Base-by-base conservation (phyloP, 2,888 invertebrate species). In the Beris chalybata region DNA sequence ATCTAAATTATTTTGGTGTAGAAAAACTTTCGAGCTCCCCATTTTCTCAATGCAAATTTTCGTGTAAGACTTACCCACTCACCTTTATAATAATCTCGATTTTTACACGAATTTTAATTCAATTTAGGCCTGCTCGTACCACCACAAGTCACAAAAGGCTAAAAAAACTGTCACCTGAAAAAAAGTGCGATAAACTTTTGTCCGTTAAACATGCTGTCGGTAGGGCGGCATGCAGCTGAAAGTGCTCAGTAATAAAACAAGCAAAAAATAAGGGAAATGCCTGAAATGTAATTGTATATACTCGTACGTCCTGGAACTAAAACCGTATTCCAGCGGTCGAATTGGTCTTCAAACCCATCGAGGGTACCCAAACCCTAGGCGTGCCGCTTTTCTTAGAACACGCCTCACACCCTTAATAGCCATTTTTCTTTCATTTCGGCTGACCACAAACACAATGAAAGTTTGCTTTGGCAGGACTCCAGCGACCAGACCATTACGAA, bases 151-250 rank as follows among this genome's bases (percentile, higher is more conserved):
- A 3, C 22, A 3, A 22, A 22, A 22, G 22, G 22, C 15, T 47
- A 15, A n/a, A 47, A 47, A 47, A 11, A 12, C 6, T 47, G 5
- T 47, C 47, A 47, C 31, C 5, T 31, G 4, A n/a, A 58, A 47
- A 59, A 59, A 59, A 59, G 3, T 32, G 58, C 47, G 11, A 59
- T 45, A 47, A 31, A 48, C 31, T 59, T 59, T 31, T 47, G 45
- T 59, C 30, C 12, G 29, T 13, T 22, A 45, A 59, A 47, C 22
- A 31, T 12, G 31, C 48, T 48, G 29, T 59, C 38, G n/a, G 11
- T n/a, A 47, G 12, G 47, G 1, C n/a, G 13, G 15, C 47, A 47
- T 13, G 15, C 15, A 47, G 47, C 47, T 12, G n/a, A 47, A 47
- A n/a, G 29, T 22, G 52, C 31, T 31, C 9, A 54, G n/a, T 6